These are phyloP conservation scores for Neodiprion virginianus DNA, from an alignment of 1,140 invertebrate genomes.

Conservation along the genomic window DNA sequence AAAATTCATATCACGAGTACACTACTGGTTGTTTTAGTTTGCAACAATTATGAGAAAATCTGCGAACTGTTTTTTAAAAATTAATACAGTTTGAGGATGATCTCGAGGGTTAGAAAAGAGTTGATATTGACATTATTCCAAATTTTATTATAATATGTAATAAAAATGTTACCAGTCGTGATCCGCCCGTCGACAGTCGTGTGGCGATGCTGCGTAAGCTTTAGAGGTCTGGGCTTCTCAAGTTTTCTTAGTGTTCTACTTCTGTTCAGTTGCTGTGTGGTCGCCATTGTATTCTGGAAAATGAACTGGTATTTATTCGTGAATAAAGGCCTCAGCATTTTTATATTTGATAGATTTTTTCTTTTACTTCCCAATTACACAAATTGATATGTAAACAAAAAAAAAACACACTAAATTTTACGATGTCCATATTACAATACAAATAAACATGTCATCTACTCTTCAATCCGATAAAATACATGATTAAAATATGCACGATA, in stretches of 20 bases:
- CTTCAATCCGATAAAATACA: too few species aligned
- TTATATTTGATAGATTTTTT: too few species aligned
- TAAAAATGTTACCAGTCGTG: constrained; percentile 47
- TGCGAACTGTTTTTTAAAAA: constrained; percentile 4
- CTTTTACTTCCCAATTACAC: too few species aligned
- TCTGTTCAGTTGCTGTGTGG: constrained; percentile 49
- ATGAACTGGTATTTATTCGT: background rate
- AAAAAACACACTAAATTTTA: too few species aligned
- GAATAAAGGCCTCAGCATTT: too few species aligned
- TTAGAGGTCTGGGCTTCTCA: constrained; percentile 75
- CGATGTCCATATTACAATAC: too few species aligned
- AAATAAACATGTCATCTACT: too few species aligned
- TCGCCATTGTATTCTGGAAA: constrained; percentile 47
- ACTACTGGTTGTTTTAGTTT: constrained; percentile 61
- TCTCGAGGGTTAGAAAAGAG: too few species aligned
- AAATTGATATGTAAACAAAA: too few species aligned
- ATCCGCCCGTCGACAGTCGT: constrained; percentile 58
- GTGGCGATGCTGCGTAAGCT: constrained; percentile 56
- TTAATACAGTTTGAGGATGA: background rate
- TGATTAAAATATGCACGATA: too few species aligned
- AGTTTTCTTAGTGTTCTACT: constrained; percentile 70
- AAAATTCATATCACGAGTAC: constrained; percentile 47
- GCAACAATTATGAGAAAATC: constrained; percentile 45
- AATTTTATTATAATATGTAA: too few species aligned
- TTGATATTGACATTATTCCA: too few species aligned